Evolutionary conservation across 1,140 invertebrate genomes (phyloP).

Genomic region (Microplitis mediator): DNA sequence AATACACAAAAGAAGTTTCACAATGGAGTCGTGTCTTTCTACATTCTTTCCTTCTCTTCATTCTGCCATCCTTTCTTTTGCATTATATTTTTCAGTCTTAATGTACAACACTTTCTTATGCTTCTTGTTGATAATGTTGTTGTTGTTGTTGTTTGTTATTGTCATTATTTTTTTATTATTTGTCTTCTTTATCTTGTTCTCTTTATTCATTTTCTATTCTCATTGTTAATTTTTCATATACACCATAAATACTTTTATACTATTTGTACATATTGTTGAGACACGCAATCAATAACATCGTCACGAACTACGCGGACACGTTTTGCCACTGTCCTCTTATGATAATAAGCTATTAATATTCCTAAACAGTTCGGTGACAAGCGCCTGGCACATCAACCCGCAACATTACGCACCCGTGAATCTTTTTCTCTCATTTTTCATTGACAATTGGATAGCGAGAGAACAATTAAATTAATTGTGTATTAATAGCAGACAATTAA

Average conservation of each 20-base stretch:
- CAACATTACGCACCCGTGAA: constrained; percentile 24
- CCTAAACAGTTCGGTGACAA: constrained; percentile 38
- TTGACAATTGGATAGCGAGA: neutral
- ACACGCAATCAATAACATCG: constrained; percentile 57
- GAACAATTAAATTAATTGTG: neutral
- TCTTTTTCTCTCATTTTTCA: constrained; percentile 5
- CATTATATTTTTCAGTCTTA: neutral
- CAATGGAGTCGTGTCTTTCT: constrained; percentile 48
- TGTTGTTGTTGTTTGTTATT: too few relatives aligned
- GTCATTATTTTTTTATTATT: too few relatives aligned
- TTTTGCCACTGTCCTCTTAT: constrained; percentile 53
- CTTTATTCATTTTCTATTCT: constrained; percentile 36
- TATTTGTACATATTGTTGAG: constrained; percentile 19
- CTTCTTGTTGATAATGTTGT: too few relatives aligned
- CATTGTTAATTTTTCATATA: constrained; percentile 25
- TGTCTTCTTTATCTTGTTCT: too few relatives aligned
- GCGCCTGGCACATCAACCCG: constrained; percentile 22
- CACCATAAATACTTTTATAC: constrained; percentile 2
- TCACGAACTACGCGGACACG: constrained; percentile 54
- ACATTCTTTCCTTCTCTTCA: constrained; percentile 8
- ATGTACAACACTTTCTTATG: too few relatives aligned
- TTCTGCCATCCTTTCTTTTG: neutral
- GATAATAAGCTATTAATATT: constrained; percentile 58
- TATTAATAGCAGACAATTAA: too few relatives aligned
- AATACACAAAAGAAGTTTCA: constrained; percentile 49